phyloP scores from a whole-genome alignment of 2,888 invertebrate species.

The Bellardia bayeri region DNA sequence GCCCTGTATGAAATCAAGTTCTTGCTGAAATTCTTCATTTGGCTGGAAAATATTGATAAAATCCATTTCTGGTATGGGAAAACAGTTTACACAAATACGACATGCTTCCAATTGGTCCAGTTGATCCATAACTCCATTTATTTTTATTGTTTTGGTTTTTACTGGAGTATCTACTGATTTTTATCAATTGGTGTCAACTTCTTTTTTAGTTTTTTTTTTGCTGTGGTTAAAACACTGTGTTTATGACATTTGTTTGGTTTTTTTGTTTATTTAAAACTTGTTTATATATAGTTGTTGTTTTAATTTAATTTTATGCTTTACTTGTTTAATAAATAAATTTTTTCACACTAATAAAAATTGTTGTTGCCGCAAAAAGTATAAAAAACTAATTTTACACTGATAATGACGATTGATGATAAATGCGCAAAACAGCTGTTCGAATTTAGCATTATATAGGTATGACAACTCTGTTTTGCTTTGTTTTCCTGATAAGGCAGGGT shows the following conservation, averaged over 20 bases:
- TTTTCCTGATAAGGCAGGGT: conserved; percentile 11
- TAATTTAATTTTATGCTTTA: background rate
- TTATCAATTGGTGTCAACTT: background rate
- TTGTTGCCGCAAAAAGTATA: conserved; percentile 44
- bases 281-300: conserved; percentile 34
- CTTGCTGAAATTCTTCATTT: conserved; percentile 67
- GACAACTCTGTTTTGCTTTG: conserved; percentile 25
- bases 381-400: conserved; percentile 37
- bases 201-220: conserved; percentile 5
- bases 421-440: conserved; percentile 58
- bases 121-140: conserved; percentile 73
- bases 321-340: conserved; percentile 2
- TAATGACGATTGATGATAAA: conserved; percentile 53
- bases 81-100: conserved; percentile 75
- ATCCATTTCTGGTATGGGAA: conserved; percentile 70
- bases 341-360: background rate
- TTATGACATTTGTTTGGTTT: conserved; percentile 34
- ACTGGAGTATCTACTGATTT: background rate
- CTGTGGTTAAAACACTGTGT: background rate
- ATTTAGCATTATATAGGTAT: background rate
- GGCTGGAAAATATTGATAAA: conserved; percentile 72
- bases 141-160: conserved; percentile 21
- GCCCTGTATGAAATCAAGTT: conserved; percentile 72
- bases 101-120: conserved; percentile 74
- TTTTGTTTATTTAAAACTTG: conserved; percentile 40